Conservation (phyloP, 2,888 invertebrate species). For the Abscondita cerata region DNA sequence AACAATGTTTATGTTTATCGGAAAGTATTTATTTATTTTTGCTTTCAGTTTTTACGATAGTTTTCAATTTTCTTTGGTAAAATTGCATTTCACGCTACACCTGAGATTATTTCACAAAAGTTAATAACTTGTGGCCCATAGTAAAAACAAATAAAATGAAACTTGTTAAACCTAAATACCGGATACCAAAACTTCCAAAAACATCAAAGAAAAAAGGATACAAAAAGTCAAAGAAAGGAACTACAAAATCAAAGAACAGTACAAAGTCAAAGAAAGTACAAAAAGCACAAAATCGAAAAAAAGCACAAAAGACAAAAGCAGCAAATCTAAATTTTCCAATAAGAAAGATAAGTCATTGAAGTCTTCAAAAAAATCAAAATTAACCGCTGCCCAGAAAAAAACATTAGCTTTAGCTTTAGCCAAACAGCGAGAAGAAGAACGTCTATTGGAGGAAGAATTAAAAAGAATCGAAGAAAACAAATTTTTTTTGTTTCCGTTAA, state of each 20-base stretch:
- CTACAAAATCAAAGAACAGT: too few relatives aligned
- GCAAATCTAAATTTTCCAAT: too few relatives aligned
- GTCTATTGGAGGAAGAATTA: slow-evolving; percentile 43
- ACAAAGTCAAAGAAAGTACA: slow-evolving; percentile 29
- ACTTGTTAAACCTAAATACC: slow-evolving; percentile 47
- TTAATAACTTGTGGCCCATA: slow-evolving; percentile 51
- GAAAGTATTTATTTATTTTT: too few relatives aligned
- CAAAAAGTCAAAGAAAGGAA: slow-evolving; percentile 39
- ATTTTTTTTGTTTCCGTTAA: slow-evolving; percentile 53
- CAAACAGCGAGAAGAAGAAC: slow-evolving; percentile 45
- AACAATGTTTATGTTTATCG: too few relatives aligned
- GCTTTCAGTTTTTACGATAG: slow-evolving; percentile 53
- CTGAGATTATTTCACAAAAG: slow-evolving; percentile 50
- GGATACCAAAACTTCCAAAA: slow-evolving; percentile 44
- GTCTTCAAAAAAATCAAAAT: slow-evolving; percentile 33
- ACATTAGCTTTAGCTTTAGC: slow-evolving; percentile 43
- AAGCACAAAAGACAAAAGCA: slow-evolving; percentile 32
- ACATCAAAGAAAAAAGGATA: slow-evolving; percentile 42
- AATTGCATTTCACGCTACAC: slow-evolving; percentile 48
- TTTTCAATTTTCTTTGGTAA: slow-evolving; percentile 53
- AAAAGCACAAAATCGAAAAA: slow-evolving; percentile 44
- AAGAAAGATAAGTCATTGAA: slow-evolving; percentile 39
- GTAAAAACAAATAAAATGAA: slow-evolving; percentile 53
- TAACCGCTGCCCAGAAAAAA: slow-evolving; percentile 35
- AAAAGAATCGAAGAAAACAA: slow-evolving; percentile 48